Evolutionary conservation across 2,113 vertebrate genomes (phyloP), one percentile per base, ranked within the genome.

Genomic region (Oceanodroma tethys): DNA sequence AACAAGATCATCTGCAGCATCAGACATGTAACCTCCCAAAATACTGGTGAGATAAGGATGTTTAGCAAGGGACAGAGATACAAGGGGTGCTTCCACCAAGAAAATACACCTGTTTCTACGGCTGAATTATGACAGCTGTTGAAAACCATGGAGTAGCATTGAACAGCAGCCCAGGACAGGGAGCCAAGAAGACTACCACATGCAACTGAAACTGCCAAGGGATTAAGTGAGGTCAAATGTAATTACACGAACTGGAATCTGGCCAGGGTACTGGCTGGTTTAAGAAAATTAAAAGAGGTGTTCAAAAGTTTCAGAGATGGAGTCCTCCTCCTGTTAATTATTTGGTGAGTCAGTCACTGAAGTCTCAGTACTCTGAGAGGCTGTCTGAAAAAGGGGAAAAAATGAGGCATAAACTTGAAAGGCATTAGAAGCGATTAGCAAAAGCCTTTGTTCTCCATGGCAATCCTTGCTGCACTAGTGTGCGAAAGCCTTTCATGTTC

Each of bases 211-310:
- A 93, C 89, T 94, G 87, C 93, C 93, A 96, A 96, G 67, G 87
- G 91, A 97, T 97, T 96, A 97, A 97, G 94, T 90, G 78, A 94
- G 94, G 93, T 96, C 89, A 96, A 97, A 96, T 88, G 87, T 96
- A 96, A 97, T 97, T 96, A 96, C 89, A 95, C 38, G 71, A 91
- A 93, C 50, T 96, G 96, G 96, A 96, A 93, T 42, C 27, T 73
- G 67, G 86, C 95, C 96, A 95, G 78, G 71, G 67, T 72, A 62
- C 65, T 90, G 86, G 45, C 62, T 94, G 92, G 81, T 93, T 96
- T 94, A 97, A 89, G 96, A 96, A 97, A 97, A 97, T 97, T 96
- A 96, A 96, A 94, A 97, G 94, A 96, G 84, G 95, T 95, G 94
- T 96, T 97, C 93, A 97, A 55, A 97, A 97, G 93, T 96, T 96